Evolutionary conservation across 2,797 vertebrate species (phyloP).

Genomic region (Gila robusta): DNA sequence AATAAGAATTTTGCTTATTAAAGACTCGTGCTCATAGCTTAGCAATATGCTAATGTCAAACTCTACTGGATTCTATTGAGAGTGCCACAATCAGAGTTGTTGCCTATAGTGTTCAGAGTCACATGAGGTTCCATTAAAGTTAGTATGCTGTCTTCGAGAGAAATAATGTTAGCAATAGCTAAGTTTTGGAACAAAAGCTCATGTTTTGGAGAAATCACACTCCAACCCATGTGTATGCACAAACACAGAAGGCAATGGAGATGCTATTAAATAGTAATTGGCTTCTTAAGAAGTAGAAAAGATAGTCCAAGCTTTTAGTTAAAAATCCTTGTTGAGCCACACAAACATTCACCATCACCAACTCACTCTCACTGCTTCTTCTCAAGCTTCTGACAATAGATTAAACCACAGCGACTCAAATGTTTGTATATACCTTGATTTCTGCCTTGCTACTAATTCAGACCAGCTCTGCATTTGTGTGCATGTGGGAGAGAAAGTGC

Average conservation of each 20-base stretch:
- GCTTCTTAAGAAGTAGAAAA: slow-evolving; percentile 48
- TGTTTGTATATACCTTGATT: slow-evolving; percentile 30
- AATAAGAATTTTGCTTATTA: not conserved
- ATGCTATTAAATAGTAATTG: slow-evolving; percentile 54
- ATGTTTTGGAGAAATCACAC: slow-evolving; percentile 15
- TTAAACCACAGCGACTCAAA: slow-evolving; percentile 43
- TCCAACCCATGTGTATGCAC: slow-evolving; percentile 11
- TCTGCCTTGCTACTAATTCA: slow-evolving; percentile 46
- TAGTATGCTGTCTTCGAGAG: not conserved
- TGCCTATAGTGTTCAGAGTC: not conserved
- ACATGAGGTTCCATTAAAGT: not conserved
- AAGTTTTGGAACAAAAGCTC: not conserved
- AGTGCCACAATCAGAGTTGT: not conserved
- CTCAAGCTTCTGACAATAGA: slow-evolving; percentile 27
- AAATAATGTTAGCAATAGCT: not conserved
- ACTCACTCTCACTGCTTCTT: slow-evolving; percentile 61
- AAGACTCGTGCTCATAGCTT: not conserved
- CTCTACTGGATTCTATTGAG: not conserved
- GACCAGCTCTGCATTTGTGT: slow-evolving; percentile 1
- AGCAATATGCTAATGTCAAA: not conserved
- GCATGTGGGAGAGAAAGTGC: not conserved
- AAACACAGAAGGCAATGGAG: not conserved
- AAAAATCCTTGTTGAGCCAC: slow-evolving; percentile 57
- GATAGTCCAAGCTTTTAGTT: slow-evolving; percentile 68
- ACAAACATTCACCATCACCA: slow-evolving; percentile 57